Percentiles rank a stretch among this genome's conserved stretches.
These are phyloP conservation scores for Pelobates cultripes DNA, from an alignment of 2,797 vertebrate species.

Conservation along the genomic window DNA sequence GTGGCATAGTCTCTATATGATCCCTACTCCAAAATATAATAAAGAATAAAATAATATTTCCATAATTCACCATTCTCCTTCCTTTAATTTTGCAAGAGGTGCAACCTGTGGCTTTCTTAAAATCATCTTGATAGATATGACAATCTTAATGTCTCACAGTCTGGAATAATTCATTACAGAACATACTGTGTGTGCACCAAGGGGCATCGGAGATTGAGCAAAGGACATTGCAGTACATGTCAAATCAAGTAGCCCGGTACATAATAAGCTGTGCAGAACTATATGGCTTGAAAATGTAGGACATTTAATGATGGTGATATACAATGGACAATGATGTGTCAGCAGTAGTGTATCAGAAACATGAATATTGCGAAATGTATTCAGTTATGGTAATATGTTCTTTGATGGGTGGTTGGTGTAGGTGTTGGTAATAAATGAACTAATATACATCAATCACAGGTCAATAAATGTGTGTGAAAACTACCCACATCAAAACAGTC, in stretches of 20 bases:
- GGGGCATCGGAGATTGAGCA: not conserved
- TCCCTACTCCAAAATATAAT: no score
- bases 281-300: not conserved
- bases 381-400: not conserved
- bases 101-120: not conserved
- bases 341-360: not conserved
- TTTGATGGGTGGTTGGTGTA: not conserved
- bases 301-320: not conserved
- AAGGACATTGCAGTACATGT: not conserved
- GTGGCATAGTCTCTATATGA: no score
- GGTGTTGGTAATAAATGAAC: not conserved
- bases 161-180: constrained; percentile 1
- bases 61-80: no score
- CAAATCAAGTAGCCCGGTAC: not conserved
- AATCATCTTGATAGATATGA: no score
- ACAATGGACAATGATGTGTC: not conserved
- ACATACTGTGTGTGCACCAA: not conserved
- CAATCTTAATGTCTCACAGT: no score
- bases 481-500: not conserved
- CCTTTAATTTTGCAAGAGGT: not conserved
- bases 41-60: no score
- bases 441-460: not conserved
- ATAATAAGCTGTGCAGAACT: not conserved
- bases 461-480: not conserved
- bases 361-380: not conserved